Evolutionary conservation across 2,888 invertebrate genomes (phyloP), one percentile per base, ranked within the genome.

Genomic region (Drosophila robusta): DNA sequence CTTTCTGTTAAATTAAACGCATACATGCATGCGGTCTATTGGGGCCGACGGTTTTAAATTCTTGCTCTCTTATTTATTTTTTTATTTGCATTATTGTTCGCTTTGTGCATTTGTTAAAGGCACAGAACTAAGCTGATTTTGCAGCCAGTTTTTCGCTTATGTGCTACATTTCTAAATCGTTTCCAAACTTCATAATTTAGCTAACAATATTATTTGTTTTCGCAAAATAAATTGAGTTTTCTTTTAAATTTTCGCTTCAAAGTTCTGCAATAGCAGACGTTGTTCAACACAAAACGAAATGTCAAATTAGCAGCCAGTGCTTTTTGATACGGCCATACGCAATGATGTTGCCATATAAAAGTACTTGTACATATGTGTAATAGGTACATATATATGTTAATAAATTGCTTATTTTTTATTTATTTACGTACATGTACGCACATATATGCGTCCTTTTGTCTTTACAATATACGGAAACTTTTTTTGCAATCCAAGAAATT

Each of bases 331-430:
- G 77, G 63, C 70, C 70, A 80, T 78, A 73, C 80, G 70, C 73
- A 78, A 84, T 82, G 76, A 85, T 79, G 76, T 72, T 82, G 72
- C 77, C 82, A 81, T 78, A 76, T 84, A 67, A 81, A 84, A 70
- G 60, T 75, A 70, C 51, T 69, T 70, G 38, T 45, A 44, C 42
- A 49, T 69, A 57, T 58, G 54, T 46, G 41, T 52, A 52, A 64
- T 57, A 47, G 57, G 56, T 50, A 38, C 12, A 42, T 29, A 42
- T 18, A 56, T 34, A 67, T 71, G 55, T 45, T 51, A 42, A 46
- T 49, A 7, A 49, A 49, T 49, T 36, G 22, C 12, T 16, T 16
- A 32, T 44, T 60, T 50, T 4, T 4, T 22, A 41, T 41, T 22
- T 55, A 51, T 26, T 56, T 45, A 46, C 62, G 39, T 56, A 39